Base-by-base conservation (phyloP, 2,888 invertebrate species). In the Theretra japonica region DNA sequence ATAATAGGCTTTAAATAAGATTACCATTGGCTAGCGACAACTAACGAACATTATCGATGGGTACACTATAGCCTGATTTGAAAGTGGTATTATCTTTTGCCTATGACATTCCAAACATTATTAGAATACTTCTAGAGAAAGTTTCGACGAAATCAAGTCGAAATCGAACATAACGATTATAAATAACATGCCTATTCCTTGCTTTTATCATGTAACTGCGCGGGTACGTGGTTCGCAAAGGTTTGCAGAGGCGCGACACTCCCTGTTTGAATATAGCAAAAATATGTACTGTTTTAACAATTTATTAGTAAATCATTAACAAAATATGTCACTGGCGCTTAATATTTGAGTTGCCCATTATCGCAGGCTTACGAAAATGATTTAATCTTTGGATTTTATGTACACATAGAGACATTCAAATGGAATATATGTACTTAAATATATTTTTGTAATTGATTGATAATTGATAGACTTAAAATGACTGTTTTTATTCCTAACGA, bases 111-210 rank as follows among this genome's bases (percentile, higher is more conserved):
- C 73, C 74, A 72, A 70, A 68, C 62, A 72, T 75, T 74, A 78
- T 78, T 72, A 74, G 73, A 79, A 77, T 79, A 75, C 62, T 62
- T 74, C 75, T 73, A 74, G 78, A 73, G 79, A 81, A 81, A 79
- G 79, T 79, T 76, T 75, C 6, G 48, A 48, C 68, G 74, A 73
- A 72, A 75, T 71, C 73, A 58, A 73, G 70, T 71, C 73, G 73
- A 74, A 73, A 71, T 50, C 59, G 72, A 72, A 72, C 70, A 72
- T 41, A 41, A 41, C 11, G 41, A 41, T 74, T 73, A 74, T 68
- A 71, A 70, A 68, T 60, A 57, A 56, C 28, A 65, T 70, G 53
- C 58, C 69, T 53, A 62, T 60, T 69, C 48, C 50, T 23, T 56
- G 65, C 21, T 69, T 74, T 69, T 69, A 33, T 33, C n/a, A n/a